Evolutionary conservation across 2,113 vertebrate species (phyloP), one percentile per base, ranked within the genome.

Genomic region (Pavo muticus): DNA sequence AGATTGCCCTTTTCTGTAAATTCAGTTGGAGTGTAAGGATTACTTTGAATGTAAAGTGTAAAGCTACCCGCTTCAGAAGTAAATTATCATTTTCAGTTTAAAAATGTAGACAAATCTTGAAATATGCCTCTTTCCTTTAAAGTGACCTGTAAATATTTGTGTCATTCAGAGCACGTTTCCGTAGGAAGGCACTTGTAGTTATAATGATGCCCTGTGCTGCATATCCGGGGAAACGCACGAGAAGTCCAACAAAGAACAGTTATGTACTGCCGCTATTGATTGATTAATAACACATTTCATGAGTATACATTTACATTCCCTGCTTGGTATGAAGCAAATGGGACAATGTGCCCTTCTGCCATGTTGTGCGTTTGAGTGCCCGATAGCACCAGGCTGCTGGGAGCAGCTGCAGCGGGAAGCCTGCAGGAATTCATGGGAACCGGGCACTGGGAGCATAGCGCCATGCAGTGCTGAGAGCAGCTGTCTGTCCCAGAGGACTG

Each of bases 361-460:
- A 6, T 48, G 76, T 50, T 0, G 0, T 63, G 6, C 3, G 30
- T 17, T 17, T 16, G 67, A 69, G 79, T 15, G 72, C 68, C 45
- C 12, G 0, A n/a, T 65, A 69, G 52, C 2, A 0, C 72, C 60
- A 89, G 63, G 67, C 1, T 57, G 21, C 59, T n/a, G 30, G 12
- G 60, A 93, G 96, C 96, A 96, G 96, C 96, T 96, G 96, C 75
- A 35, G n/a, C 19, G 67, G 65, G 14, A 57, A 63, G 23, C 70
- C 72, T 77, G 24, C 32, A 73, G 90, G 91, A 95, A 72, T 92
- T 90, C 82, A 37, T 94, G 95, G 96, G 92, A 95, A 86, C 35
- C 0, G 0, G 42, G 52, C 48, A 32, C 54, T 80, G 91, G 70
- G 84, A 74, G 37, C 81, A 0, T 24, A 4, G 72, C 0, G 1